These are phyloP conservation scores for Octodonta nipae DNA, from an alignment of 2,888 invertebrate species.

Conservation along the genomic window DNA sequence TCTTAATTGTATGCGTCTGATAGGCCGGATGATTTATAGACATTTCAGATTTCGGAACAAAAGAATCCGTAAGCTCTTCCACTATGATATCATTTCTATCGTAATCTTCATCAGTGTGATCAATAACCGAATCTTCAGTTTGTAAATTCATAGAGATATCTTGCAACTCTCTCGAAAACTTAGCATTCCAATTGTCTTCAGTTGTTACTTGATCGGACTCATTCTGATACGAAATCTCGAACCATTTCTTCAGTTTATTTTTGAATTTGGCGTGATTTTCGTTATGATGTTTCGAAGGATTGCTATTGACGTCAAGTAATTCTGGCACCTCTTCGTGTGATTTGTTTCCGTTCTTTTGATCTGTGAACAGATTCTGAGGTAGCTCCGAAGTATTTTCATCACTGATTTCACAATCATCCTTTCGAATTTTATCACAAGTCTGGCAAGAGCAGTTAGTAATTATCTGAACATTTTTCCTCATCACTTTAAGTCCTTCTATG, in stretches of 20 bases:
- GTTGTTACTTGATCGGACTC: conserved; percentile 8
- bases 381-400: conserved; percentile 38
- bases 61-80: no score
- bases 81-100: no score
- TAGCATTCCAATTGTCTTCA: conserved; percentile 7
- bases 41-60: no score
- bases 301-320: conserved; percentile 25
- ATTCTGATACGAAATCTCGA: conserved; percentile 15
- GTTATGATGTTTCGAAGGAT: conserved; percentile 23
- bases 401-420: conserved; percentile 35
- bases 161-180: no score
- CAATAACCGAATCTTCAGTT: no score
- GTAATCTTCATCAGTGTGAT: no score
- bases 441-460: conserved; percentile 54
- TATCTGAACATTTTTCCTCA: conserved; percentile 49
- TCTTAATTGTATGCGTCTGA: no score
- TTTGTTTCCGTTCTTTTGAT: conserved; percentile 20
- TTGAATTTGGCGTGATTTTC: conserved; percentile 19
- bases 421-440: conserved; percentile 42
- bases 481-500: conserved; percentile 37
- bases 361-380: conserved; percentile 29
- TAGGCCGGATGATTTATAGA: no score
- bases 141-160: no score
- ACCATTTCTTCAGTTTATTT: conserved; percentile 19
- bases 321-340: conserved; percentile 27